A percentile compares a stretch with the other conserved stretches of the same genome.
These are phyloP conservation scores for Ruditapes philippinarum DNA, from an alignment of 1,140 invertebrate species.

Conservation along the genomic window DNA sequence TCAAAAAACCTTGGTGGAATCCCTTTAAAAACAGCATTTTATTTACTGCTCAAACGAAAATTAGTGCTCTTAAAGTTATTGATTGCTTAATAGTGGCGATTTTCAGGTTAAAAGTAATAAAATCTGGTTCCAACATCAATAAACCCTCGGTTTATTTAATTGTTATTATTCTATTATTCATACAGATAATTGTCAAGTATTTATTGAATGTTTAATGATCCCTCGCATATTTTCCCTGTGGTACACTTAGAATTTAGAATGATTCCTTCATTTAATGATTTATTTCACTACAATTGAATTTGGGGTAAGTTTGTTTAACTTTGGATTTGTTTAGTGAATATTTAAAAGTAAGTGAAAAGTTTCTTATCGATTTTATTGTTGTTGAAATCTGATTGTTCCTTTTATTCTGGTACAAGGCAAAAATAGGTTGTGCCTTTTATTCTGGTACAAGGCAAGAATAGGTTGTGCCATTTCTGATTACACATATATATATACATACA, in stretches of 20 bases:
- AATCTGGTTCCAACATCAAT: neutral
- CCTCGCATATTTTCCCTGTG: neutral
- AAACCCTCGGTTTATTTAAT: neutral
- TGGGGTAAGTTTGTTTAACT: neutral
- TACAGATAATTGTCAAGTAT: neutral
- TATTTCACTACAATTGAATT: neutral
- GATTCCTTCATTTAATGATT: neutral
- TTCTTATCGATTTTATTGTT: too few species aligned
- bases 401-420: too few species aligned
- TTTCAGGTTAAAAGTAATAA: neutral
- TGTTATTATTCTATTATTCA: slow-evolving; percentile 20
- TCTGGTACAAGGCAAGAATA: too few species aligned
- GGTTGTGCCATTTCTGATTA: too few species aligned
- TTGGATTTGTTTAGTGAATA: neutral
- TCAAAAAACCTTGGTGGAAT: too few species aligned
- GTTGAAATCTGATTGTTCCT: too few species aligned
- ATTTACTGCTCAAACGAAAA: too few species aligned
- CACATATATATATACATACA: too few species aligned
- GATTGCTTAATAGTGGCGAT: neutral
- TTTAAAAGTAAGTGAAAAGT: neutral
- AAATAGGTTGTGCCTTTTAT: too few species aligned
- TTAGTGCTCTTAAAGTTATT: too few species aligned
- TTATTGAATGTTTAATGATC: slow-evolving; percentile 4
- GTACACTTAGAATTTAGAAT: neutral
- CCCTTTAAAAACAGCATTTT: too few species aligned